Evolutionary conservation across 2,888 invertebrate species (phyloP), one percentile per base, ranked within the genome.

Genomic region (Cordilura impudica): DNA sequence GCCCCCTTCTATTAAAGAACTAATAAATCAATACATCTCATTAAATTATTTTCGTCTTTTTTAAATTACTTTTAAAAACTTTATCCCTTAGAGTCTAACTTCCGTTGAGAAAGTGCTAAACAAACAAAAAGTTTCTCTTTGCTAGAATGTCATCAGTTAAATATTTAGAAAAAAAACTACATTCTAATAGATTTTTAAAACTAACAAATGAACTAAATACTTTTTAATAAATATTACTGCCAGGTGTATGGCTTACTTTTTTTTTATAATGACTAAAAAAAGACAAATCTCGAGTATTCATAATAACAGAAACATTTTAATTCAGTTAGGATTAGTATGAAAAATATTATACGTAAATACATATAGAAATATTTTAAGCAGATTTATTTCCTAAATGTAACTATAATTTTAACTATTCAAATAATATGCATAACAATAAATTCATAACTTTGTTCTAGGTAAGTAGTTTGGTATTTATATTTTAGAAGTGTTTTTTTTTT

Each of bases 201-300:
- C n/a, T 45, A 45, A 53, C 1, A 21, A 49, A 49, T 31, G 10
- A 43, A 16, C 12, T 12, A 14, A 14, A 14, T 51, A 49, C 47
- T 2, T 21, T 8, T 21, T 21, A 21, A 14, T 35, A 54, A 53
- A 39, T 8, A 23, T 16, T 6, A 47, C 12, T 67, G 23, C 61
- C 67, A 74, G 74, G 66, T 74, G 74, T 14, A 8, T 35, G 35
- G n/a, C 12, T n/a, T n/a, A n/a, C n/a, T 39, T n/a, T 12, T 39
- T 39, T 39, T n/a, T n/a, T n/a, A n/a, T n/a, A n/a, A 39, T 39
- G n/a, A n/a, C 2, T n/a, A 39, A 26, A 26, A 26, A 26, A 26
- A 26, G 6, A 26, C 35, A 39, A 39, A 39, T 26, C n/a, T n/a
- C 26, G 26, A n/a, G 31, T 31, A 10, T 10, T 8, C 10, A 10